phyloP scores from a whole-genome alignment of 2,888 invertebrate species.

The Alitta virens region DNA sequence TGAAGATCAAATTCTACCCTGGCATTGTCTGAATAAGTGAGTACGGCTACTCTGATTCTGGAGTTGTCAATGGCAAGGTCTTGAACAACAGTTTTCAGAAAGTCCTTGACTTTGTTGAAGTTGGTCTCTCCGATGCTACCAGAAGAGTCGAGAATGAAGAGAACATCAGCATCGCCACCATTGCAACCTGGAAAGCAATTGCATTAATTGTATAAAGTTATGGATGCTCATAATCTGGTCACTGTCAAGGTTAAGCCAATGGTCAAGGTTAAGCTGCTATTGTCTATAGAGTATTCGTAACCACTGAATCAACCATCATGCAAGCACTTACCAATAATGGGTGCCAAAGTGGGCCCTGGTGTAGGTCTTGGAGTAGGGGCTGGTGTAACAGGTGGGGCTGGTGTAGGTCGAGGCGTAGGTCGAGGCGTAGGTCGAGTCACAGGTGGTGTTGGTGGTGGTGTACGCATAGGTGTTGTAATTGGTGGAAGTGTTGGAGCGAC shows the following conservation, averaged over 20 bases:
- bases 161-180: slow-evolving; percentile 1
- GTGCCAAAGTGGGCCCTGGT: slow-evolving; percentile 3
- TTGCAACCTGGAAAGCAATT: slow-evolving; percentile 4
- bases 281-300: too few relatives aligned
- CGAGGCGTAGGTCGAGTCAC: neutral
- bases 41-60: slow-evolving; percentile 4
- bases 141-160: slow-evolving; percentile 14
- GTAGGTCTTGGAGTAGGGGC: slow-evolving; percentile 8
- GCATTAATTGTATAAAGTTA: too few relatives aligned
- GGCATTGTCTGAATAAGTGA: slow-evolving; percentile 11
- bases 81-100: neutral
- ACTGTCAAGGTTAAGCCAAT: too few relatives aligned
- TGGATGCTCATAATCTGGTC: too few relatives aligned
- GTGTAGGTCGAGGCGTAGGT: slow-evolving; percentile 2
- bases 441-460: neutral
- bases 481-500: neutral
- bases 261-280: too few relatives aligned
- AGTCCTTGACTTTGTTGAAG: slow-evolving; percentile 5
- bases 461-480: too few relatives aligned
- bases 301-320: too few relatives aligned
- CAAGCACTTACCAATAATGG: neutral
- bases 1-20: slow-evolving; percentile 13
- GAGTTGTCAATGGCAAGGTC: slow-evolving; percentile 4
- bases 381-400: neutral
- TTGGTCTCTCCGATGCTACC: slow-evolving; percentile 10